Evolutionary conservation across 2,113 vertebrate genomes (phyloP).

Genomic region (Donacobius atricapilla): DNA sequence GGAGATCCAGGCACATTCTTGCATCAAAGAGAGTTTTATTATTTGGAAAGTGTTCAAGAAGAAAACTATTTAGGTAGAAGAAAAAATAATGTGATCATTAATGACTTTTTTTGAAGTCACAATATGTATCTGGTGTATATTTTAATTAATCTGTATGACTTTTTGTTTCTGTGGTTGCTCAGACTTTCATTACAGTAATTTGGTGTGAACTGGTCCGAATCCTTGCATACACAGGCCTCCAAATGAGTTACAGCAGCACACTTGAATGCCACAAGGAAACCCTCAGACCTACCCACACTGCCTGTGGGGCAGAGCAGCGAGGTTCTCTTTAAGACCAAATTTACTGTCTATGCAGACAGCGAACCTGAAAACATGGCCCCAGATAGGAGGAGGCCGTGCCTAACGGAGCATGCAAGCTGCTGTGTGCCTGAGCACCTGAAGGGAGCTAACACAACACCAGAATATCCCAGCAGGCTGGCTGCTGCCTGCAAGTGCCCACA

Average conservation of each 20-base stretch:
- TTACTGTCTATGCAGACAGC: not conserved
- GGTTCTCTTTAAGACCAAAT: not conserved
- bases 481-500: not conserved
- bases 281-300: not conserved
- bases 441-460: rapidly evolving
- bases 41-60: not conserved
- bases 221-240: not conserved
- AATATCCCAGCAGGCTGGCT: not conserved
- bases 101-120: not conserved
- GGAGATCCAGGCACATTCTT: not conserved
- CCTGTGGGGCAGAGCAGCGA: not conserved
- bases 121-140: not conserved
- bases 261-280: not conserved
- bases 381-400: not conserved
- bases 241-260: not conserved
- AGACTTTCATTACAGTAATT: not conserved
- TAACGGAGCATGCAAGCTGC: not conserved
- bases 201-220: not conserved
- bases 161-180: not conserved
- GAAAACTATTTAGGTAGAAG: not conserved
- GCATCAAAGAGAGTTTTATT: not conserved
- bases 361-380: not conserved
- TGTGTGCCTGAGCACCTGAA: not conserved
- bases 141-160: not conserved
- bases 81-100: not conserved